These are phyloP conservation scores for Drosophila serrata DNA, from an alignment of 1,140 invertebrate species.

Conservation along the genomic window DNA sequence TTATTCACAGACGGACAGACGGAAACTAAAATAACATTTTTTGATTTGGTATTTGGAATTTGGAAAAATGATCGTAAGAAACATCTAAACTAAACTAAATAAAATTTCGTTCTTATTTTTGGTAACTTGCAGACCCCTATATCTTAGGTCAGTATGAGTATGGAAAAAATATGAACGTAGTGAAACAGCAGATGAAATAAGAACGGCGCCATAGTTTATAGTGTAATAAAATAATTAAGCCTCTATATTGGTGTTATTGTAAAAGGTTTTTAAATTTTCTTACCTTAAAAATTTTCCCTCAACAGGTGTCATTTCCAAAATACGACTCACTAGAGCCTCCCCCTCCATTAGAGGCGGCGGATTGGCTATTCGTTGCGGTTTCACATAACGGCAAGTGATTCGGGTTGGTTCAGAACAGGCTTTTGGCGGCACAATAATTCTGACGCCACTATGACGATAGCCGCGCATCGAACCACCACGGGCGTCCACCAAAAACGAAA, in stretches of 20 bases:
- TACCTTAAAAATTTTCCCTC: constrained; percentile 97
- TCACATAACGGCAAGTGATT: constrained; percentile 93
- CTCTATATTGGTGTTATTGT: too few relatives aligned
- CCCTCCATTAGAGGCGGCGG: constrained; percentile 99
- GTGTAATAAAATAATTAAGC: neutral
- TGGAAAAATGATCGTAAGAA: too few relatives aligned
- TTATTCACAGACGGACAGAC: too few relatives aligned
- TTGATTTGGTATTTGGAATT: too few relatives aligned
- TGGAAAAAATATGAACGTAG: too few relatives aligned
- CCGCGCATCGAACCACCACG: constrained; percentile 99
- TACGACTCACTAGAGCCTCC: constrained; percentile 97
- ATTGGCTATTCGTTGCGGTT: constrained; percentile 96
- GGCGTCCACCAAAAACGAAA: constrained; percentile 99
- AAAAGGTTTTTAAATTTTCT: neutral
- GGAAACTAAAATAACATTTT: too few relatives aligned
- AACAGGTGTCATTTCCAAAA: constrained; percentile 98
- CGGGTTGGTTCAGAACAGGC: constrained; percentile 98
- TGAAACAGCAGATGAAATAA: too few relatives aligned
- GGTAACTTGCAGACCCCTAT: too few relatives aligned
- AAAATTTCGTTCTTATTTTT: too few relatives aligned
- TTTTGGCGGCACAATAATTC: constrained; percentile 98
- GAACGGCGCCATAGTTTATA: neutral
- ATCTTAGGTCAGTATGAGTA: too few relatives aligned
- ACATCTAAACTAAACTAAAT: too few relatives aligned
- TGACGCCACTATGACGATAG: constrained; percentile 98